These are phyloP conservation scores for Minunthozetes semirufus DNA, from an alignment of 2,888 invertebrate genomes.

Conservation along the genomic window DNA sequence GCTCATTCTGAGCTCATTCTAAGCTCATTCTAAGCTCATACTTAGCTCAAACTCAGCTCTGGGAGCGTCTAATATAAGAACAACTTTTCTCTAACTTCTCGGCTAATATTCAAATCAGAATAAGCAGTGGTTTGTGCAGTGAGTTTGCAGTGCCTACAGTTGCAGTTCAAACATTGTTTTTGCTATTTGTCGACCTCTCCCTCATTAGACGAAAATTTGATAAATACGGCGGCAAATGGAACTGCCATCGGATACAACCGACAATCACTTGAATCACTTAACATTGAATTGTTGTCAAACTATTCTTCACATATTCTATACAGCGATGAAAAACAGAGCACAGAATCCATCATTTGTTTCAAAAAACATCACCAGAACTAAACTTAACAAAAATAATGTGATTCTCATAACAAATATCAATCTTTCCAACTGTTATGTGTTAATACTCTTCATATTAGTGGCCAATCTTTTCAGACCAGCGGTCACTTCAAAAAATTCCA, in stretches of 20 bases:
- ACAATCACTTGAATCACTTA: neutral
- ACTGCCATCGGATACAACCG: neutral
- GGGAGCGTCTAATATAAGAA: conserved; percentile 2
- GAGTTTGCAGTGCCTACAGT: neutral
- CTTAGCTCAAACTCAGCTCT: no score
- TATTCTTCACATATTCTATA: conserved; percentile 1
- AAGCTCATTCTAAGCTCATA: no score
- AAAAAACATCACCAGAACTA: neutral
- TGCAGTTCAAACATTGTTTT: conserved; percentile 9
- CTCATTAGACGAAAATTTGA: neutral
- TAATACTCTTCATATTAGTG: conserved; percentile 16
- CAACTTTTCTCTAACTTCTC: conserved; percentile 1
- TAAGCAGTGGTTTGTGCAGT: neutral
- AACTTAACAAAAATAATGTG: neutral
- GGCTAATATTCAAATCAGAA: neutral
- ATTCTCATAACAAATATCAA: neutral
- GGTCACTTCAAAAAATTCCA: neutral
- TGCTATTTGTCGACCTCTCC: conserved; percentile 13
- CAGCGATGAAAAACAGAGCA: neutral
- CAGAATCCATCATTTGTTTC: neutral
- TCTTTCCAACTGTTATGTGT: neutral
- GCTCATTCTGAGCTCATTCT: no score
- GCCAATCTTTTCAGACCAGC: neutral
- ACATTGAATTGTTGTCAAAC: neutral
- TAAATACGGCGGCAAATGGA: conserved; percentile 5